Evolutionary conservation across 1,140 invertebrate genomes (phyloP).

Genomic region (Aphis gossypii): DNA sequence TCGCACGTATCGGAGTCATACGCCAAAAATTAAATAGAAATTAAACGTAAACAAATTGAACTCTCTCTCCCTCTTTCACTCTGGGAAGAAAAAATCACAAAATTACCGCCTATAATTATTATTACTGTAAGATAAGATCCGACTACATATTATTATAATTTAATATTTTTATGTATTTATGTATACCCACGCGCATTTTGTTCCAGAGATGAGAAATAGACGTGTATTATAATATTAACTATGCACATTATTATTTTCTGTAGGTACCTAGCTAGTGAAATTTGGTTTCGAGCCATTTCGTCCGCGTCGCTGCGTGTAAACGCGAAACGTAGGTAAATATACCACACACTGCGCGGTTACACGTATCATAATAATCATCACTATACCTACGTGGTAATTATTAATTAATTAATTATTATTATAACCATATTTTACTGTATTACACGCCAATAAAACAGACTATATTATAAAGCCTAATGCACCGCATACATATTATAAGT

Average conservation of each 20-base stretch:
- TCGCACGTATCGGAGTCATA: conserved; percentile 20
- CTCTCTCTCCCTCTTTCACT: conserved; percentile 31
- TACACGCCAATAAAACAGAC: not conserved
- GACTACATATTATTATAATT: not conserved
- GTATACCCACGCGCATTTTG: not conserved
- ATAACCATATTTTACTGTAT: not conserved
- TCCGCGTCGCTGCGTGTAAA: not conserved
- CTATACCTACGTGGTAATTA: not conserved
- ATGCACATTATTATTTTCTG: not conserved
- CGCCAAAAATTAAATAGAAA: conserved; percentile 33
- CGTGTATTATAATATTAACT: not conserved
- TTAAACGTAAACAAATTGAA: not conserved
- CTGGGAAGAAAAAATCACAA: not conserved
- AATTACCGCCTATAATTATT: conserved; percentile 1
- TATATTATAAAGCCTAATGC: not conserved
- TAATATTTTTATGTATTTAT: not conserved
- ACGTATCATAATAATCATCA: not conserved
- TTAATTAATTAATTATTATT: not conserved
- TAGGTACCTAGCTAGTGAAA: not conserved
- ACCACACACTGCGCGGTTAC: not conserved
- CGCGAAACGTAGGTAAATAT: not conserved
- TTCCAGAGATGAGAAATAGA: not conserved
- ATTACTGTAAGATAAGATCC: not conserved
- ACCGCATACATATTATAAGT: not conserved
- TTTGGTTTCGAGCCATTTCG: conserved; percentile 13